A percentile compares a stretch with the other conserved stretches of the same genome.
Evolutionary conservation across 2,113 vertebrate genomes (phyloP).

Genomic region (Hypanus sabinus): DNA sequence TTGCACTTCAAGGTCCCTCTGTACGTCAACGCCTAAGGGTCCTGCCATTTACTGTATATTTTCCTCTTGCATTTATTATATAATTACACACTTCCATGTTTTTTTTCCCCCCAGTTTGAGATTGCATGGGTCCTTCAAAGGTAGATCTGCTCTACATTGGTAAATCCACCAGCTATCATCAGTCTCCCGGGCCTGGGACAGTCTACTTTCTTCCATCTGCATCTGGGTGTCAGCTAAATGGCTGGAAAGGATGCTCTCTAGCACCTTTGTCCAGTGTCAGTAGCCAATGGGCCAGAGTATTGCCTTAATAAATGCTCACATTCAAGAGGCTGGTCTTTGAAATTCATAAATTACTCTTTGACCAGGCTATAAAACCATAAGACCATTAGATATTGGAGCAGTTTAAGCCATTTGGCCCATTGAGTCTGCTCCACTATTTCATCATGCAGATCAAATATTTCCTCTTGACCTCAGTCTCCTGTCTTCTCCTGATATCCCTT

Average conservation of each 20-base stretch:
- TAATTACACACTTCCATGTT: background rate
- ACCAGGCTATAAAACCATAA: no score
- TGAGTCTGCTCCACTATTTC: no score
- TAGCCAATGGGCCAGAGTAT: background rate
- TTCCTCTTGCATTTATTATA: background rate
- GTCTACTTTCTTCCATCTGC: background rate
- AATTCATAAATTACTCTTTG: background rate
- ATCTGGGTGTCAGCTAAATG: background rate
- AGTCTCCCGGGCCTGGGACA: background rate
- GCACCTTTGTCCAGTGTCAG: background rate
- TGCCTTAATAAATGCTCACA: background rate
- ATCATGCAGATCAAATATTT: no score
- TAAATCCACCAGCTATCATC: background rate
- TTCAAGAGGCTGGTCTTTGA: background rate
- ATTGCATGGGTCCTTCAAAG: background rate
- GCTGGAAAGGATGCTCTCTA: background rate
- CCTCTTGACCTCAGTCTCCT: no score
- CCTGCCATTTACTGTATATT: no score
- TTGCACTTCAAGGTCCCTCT: no score
- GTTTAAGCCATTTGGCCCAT: no score
- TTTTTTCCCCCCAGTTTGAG: background rate
- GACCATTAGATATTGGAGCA: no score
- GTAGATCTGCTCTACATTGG: background rate
- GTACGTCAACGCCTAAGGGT: no score
- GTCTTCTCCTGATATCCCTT: no score